Evolutionary conservation across 2,113 vertebrate genomes (phyloP).

Genomic region (Eudorcas thomsonii): DNA sequence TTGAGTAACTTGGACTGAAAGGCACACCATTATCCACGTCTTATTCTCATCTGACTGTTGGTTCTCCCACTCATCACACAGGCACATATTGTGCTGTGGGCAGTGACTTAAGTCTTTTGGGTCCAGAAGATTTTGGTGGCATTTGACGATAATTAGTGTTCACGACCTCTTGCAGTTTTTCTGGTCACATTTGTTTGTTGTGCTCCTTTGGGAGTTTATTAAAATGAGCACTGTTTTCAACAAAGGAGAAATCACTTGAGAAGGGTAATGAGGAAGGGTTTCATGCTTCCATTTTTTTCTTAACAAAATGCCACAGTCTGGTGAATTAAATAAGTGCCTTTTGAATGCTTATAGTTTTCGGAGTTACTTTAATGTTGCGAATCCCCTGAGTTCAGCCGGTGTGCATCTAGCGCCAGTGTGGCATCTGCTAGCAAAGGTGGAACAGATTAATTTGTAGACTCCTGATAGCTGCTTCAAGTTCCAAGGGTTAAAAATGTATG

Average conservation of each 20-base stretch:
- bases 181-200: constrained; percentile 11
- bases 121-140: not conserved
- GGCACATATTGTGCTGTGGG: fast-evolving
- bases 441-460: constrained; percentile 69
- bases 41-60: not conserved
- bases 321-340: constrained; percentile 14
- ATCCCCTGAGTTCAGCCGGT: constrained; percentile 43
- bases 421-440: constrained; percentile 66
- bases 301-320: not conserved
- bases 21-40: not conserved
- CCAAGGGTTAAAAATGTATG: not conserved
- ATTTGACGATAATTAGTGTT: constrained; percentile 32
- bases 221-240: not conserved
- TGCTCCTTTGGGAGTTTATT: not conserved
- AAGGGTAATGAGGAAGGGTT: not conserved
- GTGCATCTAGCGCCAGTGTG: constrained; percentile 8
- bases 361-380: constrained; percentile 47
- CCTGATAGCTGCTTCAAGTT: constrained; percentile 50
- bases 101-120: not conserved
- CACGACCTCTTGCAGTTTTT: not conserved
- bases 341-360: constrained; percentile 55
- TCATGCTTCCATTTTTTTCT: not conserved
- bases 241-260: not conserved
- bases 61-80: not conserved
- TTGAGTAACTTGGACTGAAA: not conserved